A percentile compares a stretch with the other conserved stretches of the same genome.
Evolutionary conservation across 1,140 invertebrate species (phyloP).

Genomic region (Lordiphosa stackelbergi): DNA sequence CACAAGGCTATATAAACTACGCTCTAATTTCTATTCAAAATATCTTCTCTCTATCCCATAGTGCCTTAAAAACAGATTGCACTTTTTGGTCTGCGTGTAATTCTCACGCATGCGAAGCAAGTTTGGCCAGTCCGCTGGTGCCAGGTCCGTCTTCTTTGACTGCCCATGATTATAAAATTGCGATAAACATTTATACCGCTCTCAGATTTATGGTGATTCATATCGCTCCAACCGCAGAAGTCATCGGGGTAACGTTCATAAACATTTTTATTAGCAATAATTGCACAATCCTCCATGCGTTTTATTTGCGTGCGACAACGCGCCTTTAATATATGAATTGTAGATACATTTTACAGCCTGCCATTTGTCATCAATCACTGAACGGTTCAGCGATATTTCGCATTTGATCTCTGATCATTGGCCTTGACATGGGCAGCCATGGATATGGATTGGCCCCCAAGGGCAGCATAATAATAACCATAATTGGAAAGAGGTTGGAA

Average conservation of each 20-base stretch:
- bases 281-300: constrained; percentile 57
- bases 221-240: constrained; percentile 47
- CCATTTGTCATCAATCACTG: constrained; percentile 45
- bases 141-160: constrained; percentile 8
- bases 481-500: constrained; percentile 30
- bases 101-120: constrained; percentile 58
- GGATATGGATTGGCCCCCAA: constrained; percentile 10
- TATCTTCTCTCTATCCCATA: not conserved
- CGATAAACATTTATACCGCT: constrained; percentile 73
- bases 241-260: constrained; percentile 59
- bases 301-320: constrained; percentile 45
- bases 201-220: constrained; percentile 70
- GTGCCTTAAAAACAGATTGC: constrained; percentile 5
- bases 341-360: constrained; percentile 9
- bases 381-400: constrained; percentile 12
- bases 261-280: constrained; percentile 70
- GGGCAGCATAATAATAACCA: constrained; percentile 39
- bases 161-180: constrained; percentile 64
- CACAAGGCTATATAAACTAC: no score
- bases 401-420: constrained; percentile 16
- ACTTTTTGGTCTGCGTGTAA: constrained; percentile 34
- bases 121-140: constrained; percentile 19
- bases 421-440: constrained; percentile 39
- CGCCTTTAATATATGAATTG: not conserved
- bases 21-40: no score